Evolutionary conservation across 2,888 invertebrate species (phyloP).

Genomic region (Andrena minutula): DNA sequence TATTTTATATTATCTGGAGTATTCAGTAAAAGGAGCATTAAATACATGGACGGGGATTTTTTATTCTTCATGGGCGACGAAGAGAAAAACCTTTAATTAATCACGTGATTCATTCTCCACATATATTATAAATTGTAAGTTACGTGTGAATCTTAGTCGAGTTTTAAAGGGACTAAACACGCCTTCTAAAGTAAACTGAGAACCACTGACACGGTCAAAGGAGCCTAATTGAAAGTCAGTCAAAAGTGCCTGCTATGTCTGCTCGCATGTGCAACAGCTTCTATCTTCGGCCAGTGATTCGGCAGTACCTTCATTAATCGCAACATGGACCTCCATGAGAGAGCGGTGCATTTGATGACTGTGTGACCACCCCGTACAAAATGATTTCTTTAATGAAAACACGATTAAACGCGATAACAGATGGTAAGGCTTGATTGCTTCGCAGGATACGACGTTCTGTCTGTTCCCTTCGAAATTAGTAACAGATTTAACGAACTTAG

Average conservation of each 20-base stretch:
- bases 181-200: slow-evolving; percentile 43
- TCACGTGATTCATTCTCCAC: too few relatives aligned
- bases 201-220: slow-evolving; percentile 57
- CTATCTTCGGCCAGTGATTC: slow-evolving; percentile 72
- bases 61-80: too few relatives aligned
- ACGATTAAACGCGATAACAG: slow-evolving; percentile 74
- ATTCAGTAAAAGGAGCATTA: too few relatives aligned
- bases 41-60: too few relatives aligned
- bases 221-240: slow-evolving; percentile 75
- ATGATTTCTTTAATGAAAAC: slow-evolving; percentile 76
- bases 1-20: too few relatives aligned
- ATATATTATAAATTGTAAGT: too few relatives aligned
- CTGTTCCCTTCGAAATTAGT: slow-evolving; percentile 19
- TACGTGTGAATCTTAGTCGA: too few relatives aligned
- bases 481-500: slow-evolving; percentile 1
- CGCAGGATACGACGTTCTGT: slow-evolving; percentile 17
- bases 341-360: slow-evolving; percentile 73
- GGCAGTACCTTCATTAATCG: slow-evolving; percentile 78
- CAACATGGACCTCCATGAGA: slow-evolving; percentile 72
- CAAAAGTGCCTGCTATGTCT: slow-evolving; percentile 61
- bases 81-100: too few relatives aligned
- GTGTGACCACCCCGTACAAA: slow-evolving; percentile 68
- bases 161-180: too few relatives aligned
- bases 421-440: slow-evolving; percentile 57
- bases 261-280: slow-evolving; percentile 65